Percentiles rank a stretch among this genome's conserved stretches.
phyloP scores from a whole-genome alignment of 2,888 invertebrate species.

The Ernsta delagoae region DNA sequence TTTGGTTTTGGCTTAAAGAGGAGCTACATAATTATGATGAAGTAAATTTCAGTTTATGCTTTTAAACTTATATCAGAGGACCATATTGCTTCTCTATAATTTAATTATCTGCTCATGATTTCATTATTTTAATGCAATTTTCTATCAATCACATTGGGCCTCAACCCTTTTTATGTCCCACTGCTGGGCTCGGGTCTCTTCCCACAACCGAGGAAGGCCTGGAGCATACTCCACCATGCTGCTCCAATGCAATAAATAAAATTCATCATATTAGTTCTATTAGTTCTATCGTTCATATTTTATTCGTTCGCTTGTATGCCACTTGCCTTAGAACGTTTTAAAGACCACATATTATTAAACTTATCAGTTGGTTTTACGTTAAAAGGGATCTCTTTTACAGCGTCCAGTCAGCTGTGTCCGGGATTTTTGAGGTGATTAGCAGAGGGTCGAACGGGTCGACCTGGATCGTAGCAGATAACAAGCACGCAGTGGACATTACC shows the following conservation, averaged over 20 bases:
- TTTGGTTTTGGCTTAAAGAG: background rate
- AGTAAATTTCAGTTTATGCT: background rate
- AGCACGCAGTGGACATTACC: slow-evolving; percentile 63
- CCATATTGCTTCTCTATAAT: background rate
- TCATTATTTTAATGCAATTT: no score
- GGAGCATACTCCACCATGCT: no score
- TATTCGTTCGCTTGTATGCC: no score
- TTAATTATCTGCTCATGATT: background rate
- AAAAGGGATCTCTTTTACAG: slow-evolving; percentile 52
- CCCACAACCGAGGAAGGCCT: no score
- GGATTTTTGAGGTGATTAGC: slow-evolving; percentile 69
- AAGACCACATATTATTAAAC: background rate
- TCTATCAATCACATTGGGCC: no score
- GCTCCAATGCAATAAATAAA: no score
- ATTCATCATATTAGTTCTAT: no score
- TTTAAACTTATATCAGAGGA: background rate
- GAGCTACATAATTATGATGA: background rate
- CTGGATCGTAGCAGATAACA: slow-evolving; percentile 71
- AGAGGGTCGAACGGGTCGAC: slow-evolving; percentile 64
- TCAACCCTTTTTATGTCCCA: no score
- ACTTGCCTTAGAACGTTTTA: background rate
- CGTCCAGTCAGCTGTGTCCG: slow-evolving; percentile 70
- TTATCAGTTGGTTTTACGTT: slow-evolving; percentile 3
- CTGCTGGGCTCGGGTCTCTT: no score
- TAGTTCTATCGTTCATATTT: no score